Percentiles rank a stretch among this genome's conserved stretches.
These are phyloP conservation scores for Xiphophorus couchianus DNA, from an alignment of 2,113 vertebrate genomes.

Conservation along the genomic window DNA sequence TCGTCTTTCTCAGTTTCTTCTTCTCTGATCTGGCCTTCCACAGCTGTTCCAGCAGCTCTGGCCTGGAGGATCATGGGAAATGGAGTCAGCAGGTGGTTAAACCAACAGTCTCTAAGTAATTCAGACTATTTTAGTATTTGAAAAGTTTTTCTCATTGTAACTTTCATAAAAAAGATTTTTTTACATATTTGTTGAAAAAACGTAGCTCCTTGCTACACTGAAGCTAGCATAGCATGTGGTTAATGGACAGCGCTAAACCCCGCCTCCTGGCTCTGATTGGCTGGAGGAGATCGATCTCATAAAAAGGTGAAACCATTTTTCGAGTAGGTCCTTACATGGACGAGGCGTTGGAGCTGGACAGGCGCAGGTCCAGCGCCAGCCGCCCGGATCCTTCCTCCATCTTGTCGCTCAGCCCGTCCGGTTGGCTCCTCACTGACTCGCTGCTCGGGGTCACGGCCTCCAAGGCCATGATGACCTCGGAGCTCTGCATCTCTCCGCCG, in stretches of 20 bases:
- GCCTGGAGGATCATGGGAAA: constrained; percentile 82
- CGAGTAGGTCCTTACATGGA: constrained; percentile 84
- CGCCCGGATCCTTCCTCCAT: constrained; percentile 89
- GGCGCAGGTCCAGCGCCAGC: constrained; percentile 88
- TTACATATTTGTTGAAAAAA: too few species aligned
- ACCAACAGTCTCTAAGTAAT: too few species aligned
- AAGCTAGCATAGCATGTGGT: too few species aligned
- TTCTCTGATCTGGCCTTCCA: constrained; percentile 98
- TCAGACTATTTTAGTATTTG: too few species aligned
- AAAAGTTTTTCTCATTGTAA: too few species aligned
- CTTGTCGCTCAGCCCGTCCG: constrained; percentile 59
- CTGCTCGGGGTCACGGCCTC: constrained; percentile 77
- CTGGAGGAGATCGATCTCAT: too few species aligned
- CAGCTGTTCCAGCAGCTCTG: constrained; percentile 96
- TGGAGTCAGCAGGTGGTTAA: neutral
- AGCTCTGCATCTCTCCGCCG: constrained; percentile 83
- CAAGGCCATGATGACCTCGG: constrained; percentile 86
- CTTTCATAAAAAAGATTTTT: too few species aligned
- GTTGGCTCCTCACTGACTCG: constrained; percentile 46
- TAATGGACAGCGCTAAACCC: too few species aligned
- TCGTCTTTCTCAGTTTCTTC: constrained; percentile 93
- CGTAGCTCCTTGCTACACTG: too few species aligned
- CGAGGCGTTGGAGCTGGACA: constrained; percentile 92
- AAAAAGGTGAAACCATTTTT: too few species aligned
- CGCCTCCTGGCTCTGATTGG: too few species aligned